phyloP scores from a whole-genome alignment of 1,140 invertebrate species.

The Plodia interpunctella region DNA sequence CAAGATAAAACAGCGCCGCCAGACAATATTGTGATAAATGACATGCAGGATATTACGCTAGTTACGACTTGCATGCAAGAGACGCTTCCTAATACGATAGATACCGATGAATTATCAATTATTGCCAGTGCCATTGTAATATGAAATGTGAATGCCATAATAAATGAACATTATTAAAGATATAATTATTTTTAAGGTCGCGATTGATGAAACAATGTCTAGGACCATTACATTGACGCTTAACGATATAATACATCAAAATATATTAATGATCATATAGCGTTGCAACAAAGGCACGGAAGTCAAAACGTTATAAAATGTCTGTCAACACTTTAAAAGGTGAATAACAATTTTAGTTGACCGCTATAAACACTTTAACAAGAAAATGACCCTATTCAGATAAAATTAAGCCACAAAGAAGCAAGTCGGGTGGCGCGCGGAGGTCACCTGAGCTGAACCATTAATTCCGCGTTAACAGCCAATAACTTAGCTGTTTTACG shows the following conservation, averaged over 20 bases:
- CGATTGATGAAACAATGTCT: no score
- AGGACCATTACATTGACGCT: no score
- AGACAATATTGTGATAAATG: slow-evolving; percentile 60
- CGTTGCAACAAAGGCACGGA: slow-evolving; percentile 24
- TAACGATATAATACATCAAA: neutral
- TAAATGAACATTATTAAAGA: slow-evolving; percentile 6
- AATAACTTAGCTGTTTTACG: slow-evolving; percentile 46
- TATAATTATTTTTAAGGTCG: neutral
- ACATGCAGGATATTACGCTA: slow-evolving; percentile 37
- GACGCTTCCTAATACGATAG: slow-evolving; percentile 23
- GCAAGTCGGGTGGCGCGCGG: slow-evolving; percentile 23
- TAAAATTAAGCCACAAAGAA: slow-evolving; percentile 40
- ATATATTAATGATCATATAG: neutral
- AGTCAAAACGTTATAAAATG: slow-evolving; percentile 30
- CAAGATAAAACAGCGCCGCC: slow-evolving; percentile 39
- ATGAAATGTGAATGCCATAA: slow-evolving; percentile 14
- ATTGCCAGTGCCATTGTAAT: slow-evolving; percentile 19
- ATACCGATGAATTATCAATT: slow-evolving; percentile 39
- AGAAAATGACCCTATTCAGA: slow-evolving; percentile 34
- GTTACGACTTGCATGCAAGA: slow-evolving; percentile 26
- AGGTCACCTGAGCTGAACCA: slow-evolving; percentile 38
- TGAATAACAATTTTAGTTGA: slow-evolving; percentile 33
- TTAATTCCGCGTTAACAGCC: slow-evolving; percentile 42
- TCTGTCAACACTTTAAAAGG: slow-evolving; percentile 26
- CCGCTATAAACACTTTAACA: slow-evolving; percentile 23